Base-by-base conservation (phyloP, 2,797 vertebrate species). In the Platyrinchus mystaceus region DNA sequence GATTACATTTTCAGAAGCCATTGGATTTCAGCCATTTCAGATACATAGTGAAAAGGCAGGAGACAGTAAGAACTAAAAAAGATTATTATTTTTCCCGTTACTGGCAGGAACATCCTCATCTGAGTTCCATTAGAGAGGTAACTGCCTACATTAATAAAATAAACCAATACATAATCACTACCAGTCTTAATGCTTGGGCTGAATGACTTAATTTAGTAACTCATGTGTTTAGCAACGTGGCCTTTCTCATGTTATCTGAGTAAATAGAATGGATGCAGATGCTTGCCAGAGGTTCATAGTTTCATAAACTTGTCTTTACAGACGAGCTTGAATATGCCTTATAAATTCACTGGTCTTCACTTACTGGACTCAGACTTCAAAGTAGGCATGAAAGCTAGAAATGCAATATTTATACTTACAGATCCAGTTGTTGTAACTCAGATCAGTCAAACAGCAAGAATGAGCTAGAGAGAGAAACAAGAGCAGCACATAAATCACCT, bases 61-160 rank as follows among this genome's bases (percentile, higher is more conserved):
- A 93, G 74, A 55, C 18, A 36, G 21, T 67, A 87, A 74, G 53
- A 8, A 55, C n/a, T 47, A 18, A 81, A 75, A 82, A 70, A 79
- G 6, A 64, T 66, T 6, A 85, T 68, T 79, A 28, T 74, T 95
- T 95, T 94, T 82, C 67, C 22, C 44, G 27, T 82, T 90, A 78
- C 47, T 46, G 84, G 71, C 64, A 93, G 70, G 62, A 93, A 59
- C 63, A 79, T 95, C 79, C 34, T 91, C 80, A 76, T 94, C 67
- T 91, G 74, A 93, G 52, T 79, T 77, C 60, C 67, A 67, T 94
- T 94, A 90, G 69, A 84, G 59, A 79, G 20, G 58, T 84, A 89
- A 74, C 74, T 84, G 80, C 67, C 52, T 73, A 70, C 26, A 41
- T 82, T 84, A 95, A 74, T 91, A 88, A 96, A 95, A 88, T 70